Percentiles rank a stretch among this genome's conserved stretches.
These are phyloP conservation scores for Germaria angustata DNA, from an alignment of 2,888 invertebrate species.

Conservation along the genomic window DNA sequence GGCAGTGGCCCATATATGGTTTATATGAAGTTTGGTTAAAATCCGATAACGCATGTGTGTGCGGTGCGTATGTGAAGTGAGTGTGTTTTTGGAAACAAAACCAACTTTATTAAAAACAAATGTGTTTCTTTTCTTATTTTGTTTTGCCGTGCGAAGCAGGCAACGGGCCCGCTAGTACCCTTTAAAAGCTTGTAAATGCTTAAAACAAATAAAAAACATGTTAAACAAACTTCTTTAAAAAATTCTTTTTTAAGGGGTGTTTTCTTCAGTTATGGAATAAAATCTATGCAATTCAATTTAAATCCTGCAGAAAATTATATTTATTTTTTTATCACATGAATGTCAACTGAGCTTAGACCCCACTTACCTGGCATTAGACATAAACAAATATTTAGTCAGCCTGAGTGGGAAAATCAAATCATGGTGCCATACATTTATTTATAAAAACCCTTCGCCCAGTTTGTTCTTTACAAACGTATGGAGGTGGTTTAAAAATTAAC, in stretches of 20 bases:
- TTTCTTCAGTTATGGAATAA: too few relatives aligned
- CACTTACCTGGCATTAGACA: conserved; percentile 19
- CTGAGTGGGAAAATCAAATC: conserved; percentile 15
- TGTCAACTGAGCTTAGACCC: conserved; percentile 24
- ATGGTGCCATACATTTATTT: neutral
- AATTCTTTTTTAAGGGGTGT: too few relatives aligned
- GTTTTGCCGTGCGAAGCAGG: too few relatives aligned
- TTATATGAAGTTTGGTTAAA: too few relatives aligned
- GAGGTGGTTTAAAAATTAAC: neutral
- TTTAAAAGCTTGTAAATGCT: too few relatives aligned
- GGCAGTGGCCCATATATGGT: too few relatives aligned
- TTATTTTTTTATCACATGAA: conserved; percentile 17
- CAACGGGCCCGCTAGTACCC: too few relatives aligned
- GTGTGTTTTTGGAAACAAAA: too few relatives aligned
- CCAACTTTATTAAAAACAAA: too few relatives aligned
- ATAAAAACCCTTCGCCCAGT: neutral
- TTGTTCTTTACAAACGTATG: neutral
- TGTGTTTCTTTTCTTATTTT: too few relatives aligned
- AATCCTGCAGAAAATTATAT: neutral
- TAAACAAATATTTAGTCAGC: neutral
- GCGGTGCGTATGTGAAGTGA: too few relatives aligned
- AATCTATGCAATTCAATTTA: conserved; percentile 30
- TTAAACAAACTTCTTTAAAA: neutral
- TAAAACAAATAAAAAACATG: neutral
- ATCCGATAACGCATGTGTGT: too few relatives aligned